Percentiles rank a stretch among this genome's conserved stretches.
phyloP scores from a whole-genome alignment of 2,888 invertebrate species.

The Dryomyza anilis region DNA sequence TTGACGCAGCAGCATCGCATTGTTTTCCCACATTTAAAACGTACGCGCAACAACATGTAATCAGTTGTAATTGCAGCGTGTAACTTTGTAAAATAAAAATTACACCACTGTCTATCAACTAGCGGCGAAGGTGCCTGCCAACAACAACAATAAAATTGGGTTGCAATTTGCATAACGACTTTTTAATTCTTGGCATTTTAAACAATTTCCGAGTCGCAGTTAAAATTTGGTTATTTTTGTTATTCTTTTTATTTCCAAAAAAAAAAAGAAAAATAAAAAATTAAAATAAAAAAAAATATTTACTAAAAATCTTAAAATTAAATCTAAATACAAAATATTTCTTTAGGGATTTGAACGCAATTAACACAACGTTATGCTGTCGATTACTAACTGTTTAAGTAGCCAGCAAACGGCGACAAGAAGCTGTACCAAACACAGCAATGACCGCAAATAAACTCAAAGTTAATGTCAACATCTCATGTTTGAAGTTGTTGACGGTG shows the following conservation, averaged over 20 bases:
- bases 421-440: too few species aligned
- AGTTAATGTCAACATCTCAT: too few species aligned
- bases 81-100: constrained; percentile 39
- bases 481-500: too few species aligned
- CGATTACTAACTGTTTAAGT: too few species aligned
- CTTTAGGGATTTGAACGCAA: too few species aligned
- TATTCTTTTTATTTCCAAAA: background rate
- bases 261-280: background rate
- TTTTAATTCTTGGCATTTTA: background rate
- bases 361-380: too few species aligned
- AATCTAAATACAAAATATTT: too few species aligned
- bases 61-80: constrained; percentile 54
- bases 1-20: background rate
- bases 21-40: constrained; percentile 28
- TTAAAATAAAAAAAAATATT: constrained; percentile 10
- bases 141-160: constrained; percentile 33
- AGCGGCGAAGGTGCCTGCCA: background rate
- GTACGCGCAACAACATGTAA: constrained; percentile 42
- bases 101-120: constrained; percentile 7
- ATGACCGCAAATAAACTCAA: too few species aligned
- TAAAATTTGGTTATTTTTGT: constrained; percentile 8
- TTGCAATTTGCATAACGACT: constrained; percentile 55
- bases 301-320: too few species aligned
- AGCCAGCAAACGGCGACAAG: too few species aligned
- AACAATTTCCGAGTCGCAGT: background rate